Evolutionary conservation across 1,140 invertebrate genomes (phyloP).

Genomic region (Calliopsis andreniformis): DNA sequence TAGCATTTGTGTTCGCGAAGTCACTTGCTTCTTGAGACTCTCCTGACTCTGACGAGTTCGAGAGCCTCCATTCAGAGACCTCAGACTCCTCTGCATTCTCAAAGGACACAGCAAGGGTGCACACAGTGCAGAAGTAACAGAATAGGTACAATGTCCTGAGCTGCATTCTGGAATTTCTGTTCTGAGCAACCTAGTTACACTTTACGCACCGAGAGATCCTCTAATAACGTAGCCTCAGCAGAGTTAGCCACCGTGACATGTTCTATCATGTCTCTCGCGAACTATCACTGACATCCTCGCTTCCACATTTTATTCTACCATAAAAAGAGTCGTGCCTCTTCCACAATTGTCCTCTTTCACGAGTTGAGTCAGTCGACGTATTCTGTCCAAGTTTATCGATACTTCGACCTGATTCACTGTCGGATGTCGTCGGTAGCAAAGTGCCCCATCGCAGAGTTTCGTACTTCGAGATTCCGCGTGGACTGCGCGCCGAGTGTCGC

Average conservation of each 20-base stretch:
- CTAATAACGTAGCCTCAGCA: neutral
- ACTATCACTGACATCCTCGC: neutral
- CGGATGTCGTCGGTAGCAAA: too few species aligned
- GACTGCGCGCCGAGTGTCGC: slow-evolving; percentile 37
- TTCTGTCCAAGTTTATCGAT: too few species aligned
- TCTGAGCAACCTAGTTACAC: slow-evolving; percentile 1
- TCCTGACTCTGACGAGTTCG: neutral
- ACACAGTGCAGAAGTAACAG: neutral
- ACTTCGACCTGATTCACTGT: too few species aligned
- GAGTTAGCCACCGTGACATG: neutral
- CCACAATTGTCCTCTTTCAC: too few species aligned
- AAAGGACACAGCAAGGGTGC: neutral
- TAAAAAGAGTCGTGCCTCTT: too few species aligned
- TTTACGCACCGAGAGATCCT: neutral
- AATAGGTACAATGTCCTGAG: slow-evolving; percentile 3
- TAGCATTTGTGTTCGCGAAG: neutral
- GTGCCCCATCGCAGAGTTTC: slow-evolving; percentile 17
- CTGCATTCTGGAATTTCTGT: slow-evolving; percentile 17
- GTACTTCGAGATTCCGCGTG: slow-evolving; percentile 15
- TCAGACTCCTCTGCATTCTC: neutral
- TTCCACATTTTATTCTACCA: neutral
- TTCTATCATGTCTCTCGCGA: neutral
- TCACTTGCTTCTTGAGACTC: neutral
- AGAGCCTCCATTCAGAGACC: too few species aligned
- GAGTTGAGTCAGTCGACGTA: too few species aligned